Base-by-base conservation (phyloP, 2,113 vertebrate genomes). In the Alouatta palliata region DNA sequence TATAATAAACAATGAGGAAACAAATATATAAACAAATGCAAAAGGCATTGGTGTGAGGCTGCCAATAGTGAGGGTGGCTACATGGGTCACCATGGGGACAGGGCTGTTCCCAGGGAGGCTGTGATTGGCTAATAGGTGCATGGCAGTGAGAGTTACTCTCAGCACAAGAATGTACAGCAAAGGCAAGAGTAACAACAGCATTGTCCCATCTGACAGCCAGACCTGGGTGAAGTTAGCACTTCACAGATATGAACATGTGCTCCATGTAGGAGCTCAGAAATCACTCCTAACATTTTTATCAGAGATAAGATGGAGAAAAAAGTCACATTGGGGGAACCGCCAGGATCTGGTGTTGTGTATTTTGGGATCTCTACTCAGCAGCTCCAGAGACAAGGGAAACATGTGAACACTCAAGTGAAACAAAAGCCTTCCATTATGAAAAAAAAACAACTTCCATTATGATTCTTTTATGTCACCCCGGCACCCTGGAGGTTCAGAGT, bases 181-280 rank as follows among this genome's bases (percentile, higher is more conserved):
- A 64, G 61, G 61, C 27, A 64, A 64, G 61, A 64, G 12, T 64
- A 32, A 32, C 61, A 32, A 13, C 61, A 64, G 27, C 61, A 64
- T 64, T 64, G 32, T 30, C 27, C 61, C 27, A 32, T 64, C 27
- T 64, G 61, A 64, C 27, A 64, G 61, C 61, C 27, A 64, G 27
- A 64, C 27, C 61, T 32, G 30, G 61, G 12, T 32, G 27, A 99
- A 99, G 98, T 99, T 99, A 99, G 99, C 99, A 95, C 99, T 99
- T 95, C 99, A 99, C 37, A 99, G 99, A 96, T 99, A 99, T 96
- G 99, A 99, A 98, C 99, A 99, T 98, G 99, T 99, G 98, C 99
- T 99, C 98, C 99, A 99, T 99, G 99, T 99, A 98, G 99, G 99
- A 99, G 99, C 99, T 91, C 99, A 99, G 99, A 99, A 99, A 99